Conservation (phyloP, 1,140 invertebrate species). For the Drosophila albomicans region DNA sequence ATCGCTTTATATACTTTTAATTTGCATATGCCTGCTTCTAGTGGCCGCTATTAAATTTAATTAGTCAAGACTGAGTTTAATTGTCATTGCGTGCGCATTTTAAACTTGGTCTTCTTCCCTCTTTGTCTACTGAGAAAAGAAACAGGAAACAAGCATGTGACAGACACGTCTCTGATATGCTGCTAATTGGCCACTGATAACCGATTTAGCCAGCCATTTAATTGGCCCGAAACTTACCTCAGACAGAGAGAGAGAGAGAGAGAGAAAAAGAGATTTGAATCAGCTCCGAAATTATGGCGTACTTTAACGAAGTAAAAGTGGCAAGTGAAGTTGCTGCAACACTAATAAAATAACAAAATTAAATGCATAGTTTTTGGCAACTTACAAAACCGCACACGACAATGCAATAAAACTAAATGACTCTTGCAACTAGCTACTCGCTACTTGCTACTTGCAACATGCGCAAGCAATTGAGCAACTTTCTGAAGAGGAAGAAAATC, state of each 20-base stretch:
- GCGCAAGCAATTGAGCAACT: constrained; percentile 78
- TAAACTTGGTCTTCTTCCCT: constrained; percentile 17
- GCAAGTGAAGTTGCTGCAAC: constrained; percentile 20
- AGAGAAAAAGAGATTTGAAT: neutral
- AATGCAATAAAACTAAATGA: constrained; percentile 76
- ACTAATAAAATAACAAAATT: constrained; percentile 45
- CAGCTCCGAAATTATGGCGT: constrained; percentile 33
- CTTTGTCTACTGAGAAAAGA: too few relatives aligned
- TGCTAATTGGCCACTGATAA: constrained; percentile 42
- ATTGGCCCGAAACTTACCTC: constrained; percentile 14
- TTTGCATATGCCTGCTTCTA: constrained; percentile 14
- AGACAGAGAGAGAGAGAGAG: too few relatives aligned
- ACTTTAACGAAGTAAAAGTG: constrained; percentile 53
- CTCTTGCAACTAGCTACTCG: constrained; percentile 41
- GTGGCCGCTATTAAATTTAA: constrained; percentile 66
- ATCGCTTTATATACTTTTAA: neutral
- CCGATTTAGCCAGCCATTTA: constrained; percentile 23
- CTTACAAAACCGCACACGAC: constrained; percentile 67
- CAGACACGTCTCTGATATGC: constrained; percentile 25
- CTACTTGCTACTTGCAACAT: constrained; percentile 55
- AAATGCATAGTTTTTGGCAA: constrained; percentile 73
- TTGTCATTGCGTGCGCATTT: constrained; percentile 34
- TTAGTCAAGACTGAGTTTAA: constrained; percentile 60
- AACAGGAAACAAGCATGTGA: neutral
- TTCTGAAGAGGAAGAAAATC: constrained; percentile 74